Conservation (phyloP, 2,888 invertebrate genomes). For the Sylvicola fuscatus region DNA sequence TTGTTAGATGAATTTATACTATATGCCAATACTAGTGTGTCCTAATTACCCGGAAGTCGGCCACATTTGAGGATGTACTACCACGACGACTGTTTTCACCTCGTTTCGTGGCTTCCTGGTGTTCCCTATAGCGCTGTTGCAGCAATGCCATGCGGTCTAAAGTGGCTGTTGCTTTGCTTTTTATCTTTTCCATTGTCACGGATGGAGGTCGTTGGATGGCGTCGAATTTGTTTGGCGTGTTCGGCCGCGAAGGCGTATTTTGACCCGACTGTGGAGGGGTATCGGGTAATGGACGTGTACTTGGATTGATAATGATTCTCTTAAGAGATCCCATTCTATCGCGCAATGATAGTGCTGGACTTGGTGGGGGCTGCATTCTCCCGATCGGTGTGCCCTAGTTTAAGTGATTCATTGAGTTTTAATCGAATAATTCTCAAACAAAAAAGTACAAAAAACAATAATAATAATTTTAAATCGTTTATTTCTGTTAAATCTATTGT, state of each 20-base stretch:
- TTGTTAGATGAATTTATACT: slow-evolving; percentile 7
- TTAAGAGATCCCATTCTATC: slow-evolving; percentile 14
- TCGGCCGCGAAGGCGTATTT: slow-evolving; percentile 15
- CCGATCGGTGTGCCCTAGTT: no score
- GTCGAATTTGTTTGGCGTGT: slow-evolving; percentile 16
- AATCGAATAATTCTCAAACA: no score
- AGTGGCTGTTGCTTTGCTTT: slow-evolving; percentile 23
- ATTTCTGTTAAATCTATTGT: no score
- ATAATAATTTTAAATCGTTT: no score
- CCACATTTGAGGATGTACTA: slow-evolving; percentile 11
- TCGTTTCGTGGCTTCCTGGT: slow-evolving; percentile 30
- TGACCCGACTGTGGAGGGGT: slow-evolving; percentile 22
- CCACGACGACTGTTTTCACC: slow-evolving; percentile 6
- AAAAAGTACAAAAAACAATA: no score
- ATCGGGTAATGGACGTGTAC: slow-evolving; percentile 32
- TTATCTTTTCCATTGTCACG: slow-evolving; percentile 24
- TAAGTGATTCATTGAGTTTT: no score
- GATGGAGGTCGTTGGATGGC: slow-evolving; percentile 23
- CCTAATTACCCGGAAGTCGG: slow-evolving; percentile 15
- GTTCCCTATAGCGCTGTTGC: slow-evolving; percentile 35
- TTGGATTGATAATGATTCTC: slow-evolving; percentile 10
- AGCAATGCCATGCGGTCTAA: slow-evolving; percentile 25
- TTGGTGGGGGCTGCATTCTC: slow-evolving; percentile 7
- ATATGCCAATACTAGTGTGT: slow-evolving; percentile 13
- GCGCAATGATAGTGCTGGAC: slow-evolving; percentile 14